phyloP scores from a whole-genome alignment of 2,888 invertebrate species.

The Creontiades dilutus region DNA sequence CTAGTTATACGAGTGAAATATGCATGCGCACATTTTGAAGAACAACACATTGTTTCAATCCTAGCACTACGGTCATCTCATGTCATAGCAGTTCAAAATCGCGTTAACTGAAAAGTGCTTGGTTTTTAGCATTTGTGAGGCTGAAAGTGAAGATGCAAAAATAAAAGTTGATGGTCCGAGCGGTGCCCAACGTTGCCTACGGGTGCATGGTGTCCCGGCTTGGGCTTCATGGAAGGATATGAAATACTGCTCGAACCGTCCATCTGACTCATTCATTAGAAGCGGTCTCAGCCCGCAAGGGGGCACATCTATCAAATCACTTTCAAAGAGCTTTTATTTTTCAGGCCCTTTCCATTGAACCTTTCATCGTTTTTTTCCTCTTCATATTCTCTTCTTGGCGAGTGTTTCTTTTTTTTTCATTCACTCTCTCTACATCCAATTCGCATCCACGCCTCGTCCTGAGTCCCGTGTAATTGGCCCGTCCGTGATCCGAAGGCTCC shows the following conservation, averaged over 20 bases:
- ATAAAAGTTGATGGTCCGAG: neutral
- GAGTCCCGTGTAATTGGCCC: conserved; percentile 61
- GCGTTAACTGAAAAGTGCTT: too few species aligned
- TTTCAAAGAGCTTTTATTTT: conserved; percentile 58
- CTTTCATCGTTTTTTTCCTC: conserved; percentile 9
- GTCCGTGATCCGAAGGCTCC: conserved; percentile 53
- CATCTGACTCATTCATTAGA: conserved; percentile 56
- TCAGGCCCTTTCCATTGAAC: neutral
- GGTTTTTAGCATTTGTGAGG: neutral
- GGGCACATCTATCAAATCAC: conserved; percentile 56
- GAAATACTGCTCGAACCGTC: conserved; percentile 26
- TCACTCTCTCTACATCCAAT: conserved; percentile 7
- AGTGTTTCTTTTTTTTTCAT: neutral
- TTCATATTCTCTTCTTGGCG: conserved; percentile 2
- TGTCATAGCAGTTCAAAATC: too few species aligned
- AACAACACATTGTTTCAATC: too few species aligned
- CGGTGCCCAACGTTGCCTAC: neutral
- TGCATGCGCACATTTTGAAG: too few species aligned
- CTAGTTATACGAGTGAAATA: too few species aligned
- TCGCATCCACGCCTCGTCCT: conserved; percentile 56
- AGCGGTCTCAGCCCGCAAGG: conserved; percentile 13
- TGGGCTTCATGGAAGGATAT: neutral
- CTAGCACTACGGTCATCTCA: too few species aligned
- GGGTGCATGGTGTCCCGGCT: neutral
- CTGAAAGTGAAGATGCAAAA: neutral